Evolutionary conservation across 92 coral and sea anemone species (phyloP).

Genomic region (Montipora capitata): DNA sequence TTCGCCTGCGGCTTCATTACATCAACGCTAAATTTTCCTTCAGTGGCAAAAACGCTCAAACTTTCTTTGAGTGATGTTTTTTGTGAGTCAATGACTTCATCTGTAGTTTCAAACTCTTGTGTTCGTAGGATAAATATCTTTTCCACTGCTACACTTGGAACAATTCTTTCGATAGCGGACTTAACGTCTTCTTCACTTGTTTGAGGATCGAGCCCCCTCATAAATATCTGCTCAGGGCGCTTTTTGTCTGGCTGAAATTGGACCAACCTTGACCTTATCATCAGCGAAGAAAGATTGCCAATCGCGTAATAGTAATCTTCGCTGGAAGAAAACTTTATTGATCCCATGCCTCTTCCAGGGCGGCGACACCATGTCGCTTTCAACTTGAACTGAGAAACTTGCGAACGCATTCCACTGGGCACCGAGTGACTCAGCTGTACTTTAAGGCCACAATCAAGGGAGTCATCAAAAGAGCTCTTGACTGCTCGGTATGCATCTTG

Average conservation of each 20-base stretch:
- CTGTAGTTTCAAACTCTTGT: conserved; percentile 25
- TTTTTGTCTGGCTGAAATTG: conserved; percentile 41
- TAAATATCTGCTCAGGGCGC: conserved; percentile 28
- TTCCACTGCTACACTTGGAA: conserved; percentile 25
- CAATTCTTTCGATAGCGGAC: conserved; percentile 52
- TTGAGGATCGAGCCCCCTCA: conserved; percentile 35
- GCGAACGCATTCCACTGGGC: background rate
- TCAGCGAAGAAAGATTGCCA: conserved; percentile 1
- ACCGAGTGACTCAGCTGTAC: conserved; percentile 26
- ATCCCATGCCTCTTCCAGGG: conserved; percentile 60
- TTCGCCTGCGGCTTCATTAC: conserved; percentile 27
- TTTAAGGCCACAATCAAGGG: background rate
- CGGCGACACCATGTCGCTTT: conserved; percentile 74
- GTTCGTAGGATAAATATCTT: conserved; percentile 48
- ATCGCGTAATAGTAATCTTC: background rate
- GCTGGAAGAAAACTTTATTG: conserved; percentile 13
- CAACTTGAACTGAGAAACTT: conserved; percentile 36
- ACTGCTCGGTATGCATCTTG: conserved; percentile 9
- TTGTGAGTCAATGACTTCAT: conserved; percentile 12
- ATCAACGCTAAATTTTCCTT: conserved; percentile 28
- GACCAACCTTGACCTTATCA: conserved; percentile 2
- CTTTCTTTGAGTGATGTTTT: background rate
- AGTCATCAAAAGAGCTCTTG: background rate
- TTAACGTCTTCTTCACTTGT: conserved; percentile 51
- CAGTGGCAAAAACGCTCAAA: conserved; percentile 13